These are phyloP conservation scores for Cairina moschata DNA, from an alignment of 2,113 vertebrate species.

Conservation along the genomic window DNA sequence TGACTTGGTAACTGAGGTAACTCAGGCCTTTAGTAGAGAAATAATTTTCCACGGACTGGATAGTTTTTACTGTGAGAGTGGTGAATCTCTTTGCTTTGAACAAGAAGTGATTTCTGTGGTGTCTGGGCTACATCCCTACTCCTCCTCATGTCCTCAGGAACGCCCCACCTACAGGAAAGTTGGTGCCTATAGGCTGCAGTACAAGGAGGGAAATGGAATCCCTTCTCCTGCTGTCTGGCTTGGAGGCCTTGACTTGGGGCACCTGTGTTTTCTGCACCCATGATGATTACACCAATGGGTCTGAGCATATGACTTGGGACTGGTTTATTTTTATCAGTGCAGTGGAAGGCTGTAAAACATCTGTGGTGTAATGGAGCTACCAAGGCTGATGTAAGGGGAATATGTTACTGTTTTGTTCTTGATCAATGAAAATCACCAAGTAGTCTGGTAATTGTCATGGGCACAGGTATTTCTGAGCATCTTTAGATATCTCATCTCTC, in stretches of 20 bases:
- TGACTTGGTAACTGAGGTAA: background rate
- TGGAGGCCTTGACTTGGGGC: background rate
- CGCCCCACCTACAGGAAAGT: background rate
- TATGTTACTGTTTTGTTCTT: background rate
- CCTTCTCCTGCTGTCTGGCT: background rate
- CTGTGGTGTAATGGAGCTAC: background rate
- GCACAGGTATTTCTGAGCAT: background rate
- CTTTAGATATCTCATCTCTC: background rate
- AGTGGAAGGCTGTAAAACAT: background rate
- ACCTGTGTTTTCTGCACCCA: background rate
- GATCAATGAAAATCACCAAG: background rate
- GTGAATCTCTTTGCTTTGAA: background rate
- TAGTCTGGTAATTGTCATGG: background rate
- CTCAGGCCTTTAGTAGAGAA: background rate
- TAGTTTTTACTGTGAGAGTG: background rate
- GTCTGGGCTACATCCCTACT: background rate
- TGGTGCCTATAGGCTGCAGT: background rate
- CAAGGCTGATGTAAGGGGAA: background rate
- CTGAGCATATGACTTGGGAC: background rate
- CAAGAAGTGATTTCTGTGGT: background rate
- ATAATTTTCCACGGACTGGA: fast-evolving
- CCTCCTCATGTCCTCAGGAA: background rate
- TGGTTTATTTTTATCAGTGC: background rate
- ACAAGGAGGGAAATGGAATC: background rate
- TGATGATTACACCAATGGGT: background rate